Base-by-base conservation (phyloP, 2,888 invertebrate species). In the Pseudococcus viburni region DNA sequence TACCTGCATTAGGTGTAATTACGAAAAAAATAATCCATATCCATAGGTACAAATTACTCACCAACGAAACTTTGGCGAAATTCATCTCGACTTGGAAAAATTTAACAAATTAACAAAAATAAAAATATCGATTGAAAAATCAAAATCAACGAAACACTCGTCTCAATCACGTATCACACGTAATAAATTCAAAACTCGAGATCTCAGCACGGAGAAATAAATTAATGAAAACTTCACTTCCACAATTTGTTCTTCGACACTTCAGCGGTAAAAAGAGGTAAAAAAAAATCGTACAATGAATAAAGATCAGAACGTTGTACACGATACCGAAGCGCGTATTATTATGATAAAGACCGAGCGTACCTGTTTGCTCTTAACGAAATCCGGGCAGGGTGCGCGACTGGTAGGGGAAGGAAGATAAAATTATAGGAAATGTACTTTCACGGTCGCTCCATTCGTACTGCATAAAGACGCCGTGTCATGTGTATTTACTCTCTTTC, bases 301-400 rank as follows among this genome's bases (percentile, higher is more conserved):
- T 83, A 64, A 64, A 64, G 64, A 64, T 8, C 48, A 11, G 55
- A 88, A 77, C 80, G 17, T 80, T 83, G 88, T 83, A 80, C 55
- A 80, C 88, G 88, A 80, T 55, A 77, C 83, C 80, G 80, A 55
- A 26, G 88, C 77, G 55, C 80, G 48, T 48, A 80, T 88, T 51
- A 87, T 87, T 88, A 80, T 88, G 88, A 88, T 83, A 22, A 55
- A 77, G 80, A 83, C 51, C 48, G 77, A 15, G 80, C 80, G 19
- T 88, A 88, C 88, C 88, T 88, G 88, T 88, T 88, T 80, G 55
- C 83, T 88, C 88, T 88, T 88, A 88, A 88, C 88, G 83, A 88
- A 88, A 88, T 55, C 77, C 59, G 80, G 77, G 80, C 83, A 80
- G 88, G 88, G 80, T 83, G 88, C 88, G 55, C 80, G 42, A 80